Evolutionary conservation across 2,113 vertebrate species (phyloP).

Genomic region (Rhinolophus ferrumequinum): DNA sequence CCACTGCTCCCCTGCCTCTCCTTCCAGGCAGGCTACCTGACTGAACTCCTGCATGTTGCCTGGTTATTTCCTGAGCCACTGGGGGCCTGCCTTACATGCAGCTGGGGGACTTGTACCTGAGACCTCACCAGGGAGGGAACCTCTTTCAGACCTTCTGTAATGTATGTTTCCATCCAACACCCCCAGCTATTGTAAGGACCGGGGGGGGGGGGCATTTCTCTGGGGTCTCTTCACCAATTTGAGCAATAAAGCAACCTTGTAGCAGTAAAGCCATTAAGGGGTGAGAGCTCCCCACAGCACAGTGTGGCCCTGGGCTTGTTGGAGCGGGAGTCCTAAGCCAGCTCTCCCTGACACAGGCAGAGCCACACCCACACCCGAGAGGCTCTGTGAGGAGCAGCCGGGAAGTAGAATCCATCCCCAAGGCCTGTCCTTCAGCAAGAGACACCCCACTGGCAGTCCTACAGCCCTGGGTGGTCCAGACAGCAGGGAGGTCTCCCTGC

Average conservation of each 20-base stretch:
- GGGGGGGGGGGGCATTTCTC: neutral
- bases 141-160: neutral
- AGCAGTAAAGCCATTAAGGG: neutral
- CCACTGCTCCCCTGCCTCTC: neutral
- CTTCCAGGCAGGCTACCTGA: neutral
- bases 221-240: neutral
- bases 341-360: neutral
- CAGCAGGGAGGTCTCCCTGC: neutral
- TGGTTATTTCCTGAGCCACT: neutral
- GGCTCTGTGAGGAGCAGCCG: neutral
- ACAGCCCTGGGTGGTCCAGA: neutral
- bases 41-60: neutral
- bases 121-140: neutral
- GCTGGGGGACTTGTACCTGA: too few species aligned
- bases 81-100: neutral
- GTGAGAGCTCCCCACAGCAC: fast-evolving
- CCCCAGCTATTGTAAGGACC: neutral
- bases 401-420: neutral
- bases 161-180: neutral
- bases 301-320: neutral
- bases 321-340: neutral
- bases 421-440: neutral
- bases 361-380: neutral
- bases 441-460: neutral
- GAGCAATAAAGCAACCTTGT: neutral